A percentile compares a stretch with the other conserved stretches of the same genome.
phyloP scores from a whole-genome alignment of 2,888 invertebrate species.

The Polietes domitor region DNA sequence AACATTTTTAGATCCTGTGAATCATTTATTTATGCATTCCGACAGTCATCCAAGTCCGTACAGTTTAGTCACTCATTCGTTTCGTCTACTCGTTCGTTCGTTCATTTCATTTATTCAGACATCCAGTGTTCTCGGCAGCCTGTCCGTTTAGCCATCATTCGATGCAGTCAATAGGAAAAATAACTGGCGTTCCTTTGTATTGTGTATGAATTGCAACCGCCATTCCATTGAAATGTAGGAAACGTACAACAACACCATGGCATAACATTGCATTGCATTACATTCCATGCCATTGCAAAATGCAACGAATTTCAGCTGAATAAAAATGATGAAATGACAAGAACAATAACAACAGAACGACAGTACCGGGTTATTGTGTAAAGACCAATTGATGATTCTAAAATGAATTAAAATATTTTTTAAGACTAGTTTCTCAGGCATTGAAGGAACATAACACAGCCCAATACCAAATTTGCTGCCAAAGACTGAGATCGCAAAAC shows the following conservation, averaged over 20 bases:
- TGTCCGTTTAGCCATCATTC: background rate
- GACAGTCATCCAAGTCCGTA: background rate
- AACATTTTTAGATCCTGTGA: background rate
- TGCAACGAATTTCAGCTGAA: background rate
- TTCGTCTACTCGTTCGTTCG: background rate
- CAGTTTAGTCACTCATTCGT: background rate
- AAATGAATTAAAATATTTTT: too few relatives aligned
- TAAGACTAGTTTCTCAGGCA: too few relatives aligned
- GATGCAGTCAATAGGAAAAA: background rate
- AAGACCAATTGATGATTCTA: background rate
- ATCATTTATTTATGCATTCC: background rate
- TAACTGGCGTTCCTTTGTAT: constrained; percentile 10
- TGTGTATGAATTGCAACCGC: background rate
- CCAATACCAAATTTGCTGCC: too few relatives aligned
- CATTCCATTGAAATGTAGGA: background rate
- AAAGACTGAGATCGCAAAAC: too few relatives aligned
- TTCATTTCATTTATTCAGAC: background rate
- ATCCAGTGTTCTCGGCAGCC: background rate
- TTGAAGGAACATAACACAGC: too few relatives aligned
- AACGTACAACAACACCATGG: too few relatives aligned
- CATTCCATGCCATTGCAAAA: background rate
- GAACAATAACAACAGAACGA: background rate
- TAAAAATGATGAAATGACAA: constrained; percentile 5
- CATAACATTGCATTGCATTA: constrained; percentile 1
- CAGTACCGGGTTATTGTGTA: background rate